Percentiles rank a stretch among this genome's conserved stretches.
Conservation (phyloP, 2,888 invertebrate species). For the Ligdia adustata region DNA sequence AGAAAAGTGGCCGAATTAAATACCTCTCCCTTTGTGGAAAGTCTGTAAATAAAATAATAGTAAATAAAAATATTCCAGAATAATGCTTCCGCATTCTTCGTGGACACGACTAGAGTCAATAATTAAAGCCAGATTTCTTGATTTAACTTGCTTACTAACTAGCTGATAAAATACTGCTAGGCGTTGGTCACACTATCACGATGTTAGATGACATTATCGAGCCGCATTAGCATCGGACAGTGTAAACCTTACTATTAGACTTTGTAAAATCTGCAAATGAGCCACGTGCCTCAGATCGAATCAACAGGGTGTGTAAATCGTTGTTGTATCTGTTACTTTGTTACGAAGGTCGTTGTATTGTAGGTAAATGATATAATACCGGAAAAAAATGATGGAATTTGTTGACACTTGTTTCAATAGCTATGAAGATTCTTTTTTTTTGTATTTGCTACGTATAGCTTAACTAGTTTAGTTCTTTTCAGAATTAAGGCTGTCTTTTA, state of each 20-base stretch:
- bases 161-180: conserved; percentile 1
- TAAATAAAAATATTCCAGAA: too few species aligned
- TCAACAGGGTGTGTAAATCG: not conserved
- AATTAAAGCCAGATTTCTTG: not conserved
- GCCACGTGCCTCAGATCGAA: not conserved
- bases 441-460: too few species aligned
- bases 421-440: too few species aligned
- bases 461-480: too few species aligned
- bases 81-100: too few species aligned
- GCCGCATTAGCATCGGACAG: conserved; percentile 10
- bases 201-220: conserved; percentile 9
- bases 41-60: too few species aligned
- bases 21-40: too few species aligned
- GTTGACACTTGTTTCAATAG: conserved; percentile 17
- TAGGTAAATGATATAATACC: too few species aligned
- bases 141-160: conserved; percentile 7
- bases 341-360: conserved; percentile 12
- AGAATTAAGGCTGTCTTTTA: too few species aligned
- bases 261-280: conserved; percentile 3
- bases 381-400: too few species aligned
- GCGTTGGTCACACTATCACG: conserved; percentile 4
- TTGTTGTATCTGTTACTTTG: not conserved
- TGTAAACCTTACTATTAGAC: conserved; percentile 10
- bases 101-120: too few species aligned
- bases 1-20: too few species aligned